These are phyloP conservation scores for Phataginus tetradactyla DNA, from an alignment of 2,797 vertebrate genomes.

Conservation along the genomic window DNA sequence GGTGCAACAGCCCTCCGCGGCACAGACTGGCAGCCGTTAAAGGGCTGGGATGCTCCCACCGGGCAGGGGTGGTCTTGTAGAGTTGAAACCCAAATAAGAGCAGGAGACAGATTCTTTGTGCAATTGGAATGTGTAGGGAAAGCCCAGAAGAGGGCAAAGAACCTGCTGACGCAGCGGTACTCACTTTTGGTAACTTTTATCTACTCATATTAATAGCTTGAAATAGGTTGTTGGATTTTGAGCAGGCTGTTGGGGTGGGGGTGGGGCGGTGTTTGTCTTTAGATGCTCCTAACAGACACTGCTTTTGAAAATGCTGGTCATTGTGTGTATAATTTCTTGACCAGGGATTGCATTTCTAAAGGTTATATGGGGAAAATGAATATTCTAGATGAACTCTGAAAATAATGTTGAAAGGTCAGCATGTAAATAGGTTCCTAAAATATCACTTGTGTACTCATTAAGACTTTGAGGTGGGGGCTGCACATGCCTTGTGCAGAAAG, in stretches of 20 bases:
- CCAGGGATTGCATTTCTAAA: conserved; percentile 34
- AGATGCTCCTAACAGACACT: not conserved
- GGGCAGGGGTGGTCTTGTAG: not conserved
- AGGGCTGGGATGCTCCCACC: too few relatives aligned
- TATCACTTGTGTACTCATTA: not conserved
- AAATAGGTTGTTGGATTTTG: not conserved
- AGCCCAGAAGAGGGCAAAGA: not conserved
- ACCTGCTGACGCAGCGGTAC: not conserved
- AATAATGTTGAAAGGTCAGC: conserved; percentile 5
- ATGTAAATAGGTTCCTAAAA: conserved; percentile 52
- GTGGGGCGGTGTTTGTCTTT: not conserved
- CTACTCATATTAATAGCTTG: not conserved
- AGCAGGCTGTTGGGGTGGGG: not conserved
- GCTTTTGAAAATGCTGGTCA: conserved; percentile 1
- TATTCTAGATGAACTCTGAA: conserved; percentile 19
- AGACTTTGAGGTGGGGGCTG: not conserved
- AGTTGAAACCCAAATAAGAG: not conserved
- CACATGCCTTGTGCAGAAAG: not conserved
- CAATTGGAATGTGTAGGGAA: not conserved
- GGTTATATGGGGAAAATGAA: not conserved
- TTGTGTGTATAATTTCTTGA: not conserved
- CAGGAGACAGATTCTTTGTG: not conserved
- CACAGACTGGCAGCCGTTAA: not conserved
- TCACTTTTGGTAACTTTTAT: not conserved
- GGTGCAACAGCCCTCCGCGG: not conserved